Base-by-base conservation (phyloP, 2,888 invertebrate species). In the Acrobeloides nanus region DNA sequence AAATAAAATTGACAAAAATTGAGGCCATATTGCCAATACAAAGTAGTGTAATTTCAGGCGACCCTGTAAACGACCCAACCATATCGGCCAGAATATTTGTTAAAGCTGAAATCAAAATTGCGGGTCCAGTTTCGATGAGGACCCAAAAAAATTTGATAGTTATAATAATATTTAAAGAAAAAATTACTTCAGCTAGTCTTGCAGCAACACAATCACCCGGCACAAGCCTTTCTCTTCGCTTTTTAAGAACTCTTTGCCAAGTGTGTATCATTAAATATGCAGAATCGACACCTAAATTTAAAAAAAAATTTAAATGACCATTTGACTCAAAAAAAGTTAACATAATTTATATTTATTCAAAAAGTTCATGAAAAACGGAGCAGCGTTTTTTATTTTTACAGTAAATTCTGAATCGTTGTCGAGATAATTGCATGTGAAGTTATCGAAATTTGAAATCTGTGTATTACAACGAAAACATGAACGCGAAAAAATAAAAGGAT, bases 21-120 rank as follows among this genome's bases (percentile, higher is more conserved):
- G 68, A 66, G 15, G 61, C 38, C 10, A 66, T 66, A 39, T 70
- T 71, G 42, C 67, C 70, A 26, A 71, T 57, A 32, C 63, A 63
- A 43, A 71, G 65, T 5, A 71, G 49, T 29, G 68, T 69, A 21
- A 71, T 66, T 53, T 71, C 71, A 7, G 68, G 64, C 1, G 70
- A 64, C 3, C 69, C 66, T 0, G 66, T 69, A 12, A 65, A 52
- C 6, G 70, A 61, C 7, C 70, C 71, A 21, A 71, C 59, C 6
- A 38, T 48, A 23, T 62, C 64, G 8, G 62, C 59, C 12, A 55
- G 35, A 21, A 63, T 57, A 48, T 71, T 71, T 5, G 71, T 71
- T 25, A 71, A 56, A 5, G 70, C 65, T 1, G 70, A 69, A 31
- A 71, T 71, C 5, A 72, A 54, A 38, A 71, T 65, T 21, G 58